These are phyloP conservation scores for Xenops minutus DNA, from an alignment of 2,797 vertebrate species.

Conservation along the genomic window DNA sequence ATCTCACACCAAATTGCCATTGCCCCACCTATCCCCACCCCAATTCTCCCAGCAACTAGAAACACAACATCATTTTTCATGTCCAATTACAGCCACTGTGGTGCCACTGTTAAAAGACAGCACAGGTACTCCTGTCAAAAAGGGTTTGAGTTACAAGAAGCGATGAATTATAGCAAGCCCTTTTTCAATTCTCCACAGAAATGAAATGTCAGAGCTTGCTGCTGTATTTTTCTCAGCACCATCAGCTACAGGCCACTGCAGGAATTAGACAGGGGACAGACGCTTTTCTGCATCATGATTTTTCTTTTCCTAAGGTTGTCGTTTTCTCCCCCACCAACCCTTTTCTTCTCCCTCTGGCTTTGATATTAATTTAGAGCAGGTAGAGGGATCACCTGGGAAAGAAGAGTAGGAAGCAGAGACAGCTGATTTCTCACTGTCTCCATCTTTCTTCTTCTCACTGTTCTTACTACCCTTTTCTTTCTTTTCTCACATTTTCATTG, in stretches of 20 bases:
- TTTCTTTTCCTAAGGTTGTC: conserved; percentile 33
- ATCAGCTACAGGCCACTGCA: conserved; percentile 57
- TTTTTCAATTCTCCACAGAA: conserved; percentile 75
- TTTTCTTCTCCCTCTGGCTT: conserved; percentile 39
- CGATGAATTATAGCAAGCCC: conserved; percentile 61
- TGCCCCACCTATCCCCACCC: neutral
- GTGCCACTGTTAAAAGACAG: conserved; percentile 68
- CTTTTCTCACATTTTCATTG: neutral
- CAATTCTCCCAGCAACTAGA: neutral
- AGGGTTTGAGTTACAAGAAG: conserved; percentile 63
- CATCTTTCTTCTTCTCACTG: neutral
- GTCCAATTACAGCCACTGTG: conserved; percentile 53
- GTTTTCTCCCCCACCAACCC: neutral
- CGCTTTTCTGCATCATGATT: conserved; percentile 40
- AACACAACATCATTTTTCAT: conserved; percentile 64
- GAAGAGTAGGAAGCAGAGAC: conserved; percentile 12
- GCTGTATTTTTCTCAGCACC: conserved; percentile 66
- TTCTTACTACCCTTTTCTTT: neutral
- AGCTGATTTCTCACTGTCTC: conserved; percentile 32
- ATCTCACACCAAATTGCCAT: neutral
- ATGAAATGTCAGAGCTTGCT: conserved; percentile 69
- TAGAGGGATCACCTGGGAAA: conserved; percentile 43
- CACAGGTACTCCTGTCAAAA: conserved; percentile 61
- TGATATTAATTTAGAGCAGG: conserved; percentile 64
- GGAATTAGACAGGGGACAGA: conserved; percentile 66